A percentile compares a stretch with the other conserved stretches of the same genome.
Conservation (phyloP, 1,140 invertebrate species). For the Micrasema longulum region DNA sequence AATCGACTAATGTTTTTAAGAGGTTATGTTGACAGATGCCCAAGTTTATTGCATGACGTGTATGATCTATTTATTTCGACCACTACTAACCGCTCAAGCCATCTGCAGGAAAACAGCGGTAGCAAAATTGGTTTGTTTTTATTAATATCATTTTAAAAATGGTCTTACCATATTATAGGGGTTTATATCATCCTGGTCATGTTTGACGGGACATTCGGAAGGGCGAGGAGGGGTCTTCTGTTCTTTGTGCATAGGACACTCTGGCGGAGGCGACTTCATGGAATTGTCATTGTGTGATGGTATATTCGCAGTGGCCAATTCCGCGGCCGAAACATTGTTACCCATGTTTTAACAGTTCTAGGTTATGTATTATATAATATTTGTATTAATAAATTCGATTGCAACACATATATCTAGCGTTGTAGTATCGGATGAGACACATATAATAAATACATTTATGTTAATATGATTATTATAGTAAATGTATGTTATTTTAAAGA, state of each 20-base stretch:
- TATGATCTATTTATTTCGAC: too few relatives aligned
- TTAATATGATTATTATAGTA: too few relatives aligned
- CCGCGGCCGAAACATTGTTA: conserved; percentile 71
- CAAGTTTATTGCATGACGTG: too few relatives aligned
- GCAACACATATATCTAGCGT: too few relatives aligned
- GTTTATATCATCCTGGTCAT: conserved; percentile 75
- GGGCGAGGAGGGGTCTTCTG: conserved; percentile 53
- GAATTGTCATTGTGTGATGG: conserved; percentile 54
- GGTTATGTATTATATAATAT: conserved; percentile 60
- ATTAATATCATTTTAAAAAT: background rate
- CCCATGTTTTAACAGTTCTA: conserved; percentile 68
- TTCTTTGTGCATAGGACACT: conserved; percentile 82
- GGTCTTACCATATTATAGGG: conserved; percentile 81
- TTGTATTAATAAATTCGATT: background rate
- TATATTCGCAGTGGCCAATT: conserved; percentile 55
- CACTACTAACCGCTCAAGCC: too few relatives aligned
- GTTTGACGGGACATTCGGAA: conserved; percentile 76
- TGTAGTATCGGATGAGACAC: too few relatives aligned
- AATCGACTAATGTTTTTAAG: background rate
- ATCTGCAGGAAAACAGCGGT: background rate
- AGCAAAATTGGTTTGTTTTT: background rate
- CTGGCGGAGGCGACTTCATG: conserved; percentile 70
- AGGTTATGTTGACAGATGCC: background rate
- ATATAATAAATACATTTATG: too few relatives aligned
- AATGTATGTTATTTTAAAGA: too few relatives aligned